phyloP scores from a whole-genome alignment of 2,888 invertebrate genomes.

The Agonopterix alstromeriana region DNA sequence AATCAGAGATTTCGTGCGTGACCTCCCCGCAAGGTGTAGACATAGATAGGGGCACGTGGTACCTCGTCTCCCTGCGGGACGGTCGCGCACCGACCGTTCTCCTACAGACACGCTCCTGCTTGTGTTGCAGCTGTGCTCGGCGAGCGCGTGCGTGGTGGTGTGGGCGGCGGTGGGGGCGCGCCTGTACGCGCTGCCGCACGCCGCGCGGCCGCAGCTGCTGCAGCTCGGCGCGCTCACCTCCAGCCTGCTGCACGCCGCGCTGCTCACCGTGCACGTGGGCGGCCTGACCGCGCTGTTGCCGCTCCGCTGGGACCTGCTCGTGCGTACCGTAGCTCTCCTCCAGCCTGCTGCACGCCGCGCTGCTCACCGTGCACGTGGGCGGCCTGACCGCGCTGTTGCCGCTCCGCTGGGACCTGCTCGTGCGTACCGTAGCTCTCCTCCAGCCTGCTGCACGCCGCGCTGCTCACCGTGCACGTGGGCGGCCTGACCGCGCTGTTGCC shows the following conservation, averaged over 20 bases:
- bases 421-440: not conserved
- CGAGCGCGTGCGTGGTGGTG: conserved; percentile 5
- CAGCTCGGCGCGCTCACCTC: conserved; percentile 33
- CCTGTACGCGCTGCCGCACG: conserved; percentile 18
- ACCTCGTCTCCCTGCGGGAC: conserved; percentile 22
- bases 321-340: conserved; percentile 7
- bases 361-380: conserved; percentile 51
- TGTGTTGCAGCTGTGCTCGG: conserved; percentile 27
- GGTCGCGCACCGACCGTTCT: conserved; percentile 13
- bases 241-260: conserved; percentile 51
- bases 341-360: conserved; percentile 14
- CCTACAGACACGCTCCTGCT: conserved; percentile 13
- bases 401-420: conserved; percentile 37
- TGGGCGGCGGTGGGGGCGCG: conserved; percentile 14
- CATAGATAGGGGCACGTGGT: too few species aligned
- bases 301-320: conserved; percentile 52
- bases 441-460: not conserved
- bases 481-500: not conserved
- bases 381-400: conserved; percentile 58
- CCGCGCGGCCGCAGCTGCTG: not conserved
- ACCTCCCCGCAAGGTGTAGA: too few species aligned
- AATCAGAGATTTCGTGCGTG: too few species aligned
- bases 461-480: conserved; percentile 11
- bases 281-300: conserved; percentile 58
- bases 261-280: conserved; percentile 51